phyloP scores from a whole-genome alignment of 2,888 invertebrate species.

The Dolomedes plantarius region DNA sequence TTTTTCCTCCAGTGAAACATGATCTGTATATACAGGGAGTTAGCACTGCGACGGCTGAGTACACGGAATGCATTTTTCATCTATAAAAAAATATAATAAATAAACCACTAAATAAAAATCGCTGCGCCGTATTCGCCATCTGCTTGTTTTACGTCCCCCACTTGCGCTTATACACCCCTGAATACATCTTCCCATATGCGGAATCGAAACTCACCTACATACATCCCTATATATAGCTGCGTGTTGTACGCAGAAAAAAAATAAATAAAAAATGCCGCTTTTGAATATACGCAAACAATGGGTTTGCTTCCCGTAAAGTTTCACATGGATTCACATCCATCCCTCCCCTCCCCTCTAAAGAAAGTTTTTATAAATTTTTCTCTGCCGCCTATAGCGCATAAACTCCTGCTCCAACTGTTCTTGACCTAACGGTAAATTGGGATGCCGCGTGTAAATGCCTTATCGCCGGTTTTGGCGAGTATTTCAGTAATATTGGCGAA shows the following conservation, averaged over 20 bases:
- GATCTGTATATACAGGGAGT: no score
- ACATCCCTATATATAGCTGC: conserved; percentile 59
- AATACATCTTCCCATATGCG: conserved; percentile 43
- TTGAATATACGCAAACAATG: conserved; percentile 32
- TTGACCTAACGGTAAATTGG: conserved; percentile 54
- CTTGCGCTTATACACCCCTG: conserved; percentile 12
- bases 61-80: conserved; percentile 2
- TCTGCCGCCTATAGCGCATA: neutral
- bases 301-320: conserved; percentile 24
- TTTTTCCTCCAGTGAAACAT: no score
- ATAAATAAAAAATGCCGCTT: conserved; percentile 7
- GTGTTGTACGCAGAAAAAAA: conserved; percentile 29
- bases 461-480: conserved; percentile 28
- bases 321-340: conserved; percentile 32
- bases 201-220: conserved; percentile 30
- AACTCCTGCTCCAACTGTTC: neutral
- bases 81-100: conserved; percentile 10
- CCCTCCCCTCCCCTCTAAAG: conserved; percentile 8
- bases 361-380: neutral
- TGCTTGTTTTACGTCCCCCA: conserved; percentile 43
- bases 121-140: conserved; percentile 40
- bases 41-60: neutral
- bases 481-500: neutral
- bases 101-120: conserved; percentile 47
- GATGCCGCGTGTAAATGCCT: neutral